Evolutionary conservation across 1,140 invertebrate genomes (phyloP), one percentile per base, ranked within the genome.

Genomic region (Papilio polytes): DNA sequence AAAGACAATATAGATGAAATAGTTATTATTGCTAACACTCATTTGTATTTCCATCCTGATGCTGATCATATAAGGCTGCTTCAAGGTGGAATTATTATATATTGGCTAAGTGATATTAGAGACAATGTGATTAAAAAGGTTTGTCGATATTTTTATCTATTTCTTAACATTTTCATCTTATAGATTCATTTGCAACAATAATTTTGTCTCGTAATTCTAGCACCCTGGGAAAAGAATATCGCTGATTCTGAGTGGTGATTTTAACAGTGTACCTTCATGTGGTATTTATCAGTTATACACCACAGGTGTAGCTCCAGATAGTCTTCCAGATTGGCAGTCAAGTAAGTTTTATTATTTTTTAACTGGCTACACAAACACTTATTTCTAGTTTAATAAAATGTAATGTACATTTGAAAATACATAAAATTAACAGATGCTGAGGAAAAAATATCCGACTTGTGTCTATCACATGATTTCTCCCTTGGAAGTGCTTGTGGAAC

Each of bases 31-130:
- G 98, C 96, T 31, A 99, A 98, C 89, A 99, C 98, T 0, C 99
- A 99, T 96, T 96, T 99, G 20, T 99, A 98, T 92, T 99, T 98
- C 89, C 97, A 98, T 89, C 98, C 98, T 2, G 96, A 98, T 92
- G 97, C 98, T 9, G 97, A 98, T 95, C 97, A 99, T 88, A 97
- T 99, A 85, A 95, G 99, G 85, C 92, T 99, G 3, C 90, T 99
- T 48, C 97, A 98, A 95, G 96, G 96, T 56, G 97, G 96, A 70
- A 96, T 97, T 85, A 86, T 95, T 12, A 95, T 97, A 56, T 92
- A 90, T 22, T 97, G 96, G 92, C 88, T 97, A 51, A 86, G 80
- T 82, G 85, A 92, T 78, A 78, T 85, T 90, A 96, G 44, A 88
- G 95, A 80, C 85, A 94, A 85, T 87, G 89, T 81, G 83, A 93